These are phyloP conservation scores for Lasioglossum figueresi DNA, from an alignment of 2,888 invertebrate species.

Conservation along the genomic window DNA sequence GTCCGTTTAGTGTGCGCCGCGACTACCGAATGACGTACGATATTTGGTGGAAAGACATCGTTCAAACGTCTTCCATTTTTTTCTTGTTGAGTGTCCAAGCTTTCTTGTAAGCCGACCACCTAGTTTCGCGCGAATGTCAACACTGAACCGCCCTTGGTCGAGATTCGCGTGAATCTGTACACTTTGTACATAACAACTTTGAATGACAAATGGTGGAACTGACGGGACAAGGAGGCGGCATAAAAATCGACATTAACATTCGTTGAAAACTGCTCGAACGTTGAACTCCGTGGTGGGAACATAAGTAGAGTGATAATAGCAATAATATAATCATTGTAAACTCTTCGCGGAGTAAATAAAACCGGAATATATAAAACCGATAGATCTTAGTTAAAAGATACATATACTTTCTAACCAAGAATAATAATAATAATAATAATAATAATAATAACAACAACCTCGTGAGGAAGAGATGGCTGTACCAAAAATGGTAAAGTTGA, in stretches of 20 bases:
- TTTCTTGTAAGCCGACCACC: neutral
- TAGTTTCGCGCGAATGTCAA: neutral
- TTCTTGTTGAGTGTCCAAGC: neutral
- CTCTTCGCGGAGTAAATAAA: neutral
- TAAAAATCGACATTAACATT: neutral
- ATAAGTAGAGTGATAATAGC: neutral
- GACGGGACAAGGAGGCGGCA: neutral
- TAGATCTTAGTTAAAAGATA: too few species aligned
- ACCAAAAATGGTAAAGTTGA: neutral
- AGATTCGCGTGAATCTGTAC: neutral
- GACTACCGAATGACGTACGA: conserved; percentile 22
- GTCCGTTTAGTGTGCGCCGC: conserved; percentile 46
- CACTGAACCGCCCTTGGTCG: neutral
- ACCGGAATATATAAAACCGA: neutral
- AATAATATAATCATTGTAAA: neutral
- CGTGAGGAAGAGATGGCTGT: neutral
- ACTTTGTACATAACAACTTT: too few species aligned
- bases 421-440: neutral
- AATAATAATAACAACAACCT: too few species aligned
- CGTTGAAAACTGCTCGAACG: neutral
- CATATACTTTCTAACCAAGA: neutral
- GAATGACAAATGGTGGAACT: neutral
- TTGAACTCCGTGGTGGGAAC: neutral
- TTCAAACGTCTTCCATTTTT: neutral
- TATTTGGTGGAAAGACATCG: neutral